Conservation (phyloP, 2,888 invertebrate species). For the Callyntrura guangdongensis region DNA sequence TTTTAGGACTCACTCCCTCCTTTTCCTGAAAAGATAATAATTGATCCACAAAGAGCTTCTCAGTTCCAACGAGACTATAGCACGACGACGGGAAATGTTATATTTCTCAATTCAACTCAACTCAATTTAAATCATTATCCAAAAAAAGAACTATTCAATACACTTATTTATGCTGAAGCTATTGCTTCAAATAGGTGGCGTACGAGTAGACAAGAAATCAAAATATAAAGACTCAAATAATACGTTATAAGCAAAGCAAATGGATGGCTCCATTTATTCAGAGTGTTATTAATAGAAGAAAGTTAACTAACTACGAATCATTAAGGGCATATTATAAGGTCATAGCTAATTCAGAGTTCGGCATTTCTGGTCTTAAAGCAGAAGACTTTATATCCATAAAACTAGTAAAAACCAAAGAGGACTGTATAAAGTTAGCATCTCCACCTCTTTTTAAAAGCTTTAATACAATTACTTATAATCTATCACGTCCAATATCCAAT, state of each 20-base stretch:
- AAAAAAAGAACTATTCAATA: conserved; percentile 39
- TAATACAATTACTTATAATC: not conserved
- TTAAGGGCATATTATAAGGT: conserved; percentile 14
- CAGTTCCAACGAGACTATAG: conserved; percentile 5
- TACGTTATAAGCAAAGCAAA: not conserved
- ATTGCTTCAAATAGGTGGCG: not conserved
- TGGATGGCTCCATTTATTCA: conserved; percentile 51
- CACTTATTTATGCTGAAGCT: conserved; percentile 38
- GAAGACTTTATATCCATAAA: conserved; percentile 5
- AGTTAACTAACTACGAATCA: not conserved
- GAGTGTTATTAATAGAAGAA: not conserved
- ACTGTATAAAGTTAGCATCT: not conserved
- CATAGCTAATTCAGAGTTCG: not conserved
- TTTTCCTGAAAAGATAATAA: conserved; percentile 18
- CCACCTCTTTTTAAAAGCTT: conserved; percentile 2
- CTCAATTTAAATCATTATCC: conserved; percentile 16
- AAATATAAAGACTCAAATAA: not conserved
- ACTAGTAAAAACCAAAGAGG: conserved; percentile 3
- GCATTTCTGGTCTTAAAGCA: not conserved
- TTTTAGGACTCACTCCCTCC: conserved; percentile 3
- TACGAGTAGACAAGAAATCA: not conserved
- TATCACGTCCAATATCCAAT: not conserved
- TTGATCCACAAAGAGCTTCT: not conserved
- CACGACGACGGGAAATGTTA: conserved; percentile 15
- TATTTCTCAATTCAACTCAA: conserved; percentile 35